phyloP scores from a whole-genome alignment of 2,113 vertebrate genomes.

The Platycercus adscitus region DNA sequence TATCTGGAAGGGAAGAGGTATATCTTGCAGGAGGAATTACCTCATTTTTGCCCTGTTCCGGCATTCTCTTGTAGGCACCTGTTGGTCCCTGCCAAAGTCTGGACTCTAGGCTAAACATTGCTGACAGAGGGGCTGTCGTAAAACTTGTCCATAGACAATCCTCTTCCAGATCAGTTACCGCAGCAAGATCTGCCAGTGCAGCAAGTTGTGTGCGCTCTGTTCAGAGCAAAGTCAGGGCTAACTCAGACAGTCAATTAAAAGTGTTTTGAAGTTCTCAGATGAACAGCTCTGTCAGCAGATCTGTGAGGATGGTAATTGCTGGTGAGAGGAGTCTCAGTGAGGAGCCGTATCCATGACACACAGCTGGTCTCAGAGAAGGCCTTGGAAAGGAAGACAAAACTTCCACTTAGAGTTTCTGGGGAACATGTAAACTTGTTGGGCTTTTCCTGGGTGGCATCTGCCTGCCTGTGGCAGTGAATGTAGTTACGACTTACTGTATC shows the following conservation, averaged over 20 bases:
- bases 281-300: constrained; percentile 10
- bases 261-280: background rate
- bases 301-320: background rate
- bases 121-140: background rate
- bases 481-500: background rate
- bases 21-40: background rate
- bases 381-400: background rate
- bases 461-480: background rate
- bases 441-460: background rate
- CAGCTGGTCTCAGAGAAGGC: background rate
- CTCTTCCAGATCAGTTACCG: background rate
- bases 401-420: background rate
- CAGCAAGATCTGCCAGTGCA: background rate
- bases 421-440: background rate
- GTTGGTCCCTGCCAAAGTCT: background rate
- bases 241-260: background rate
- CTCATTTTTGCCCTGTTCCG: background rate
- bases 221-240: constrained; percentile 6
- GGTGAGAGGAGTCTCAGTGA: background rate
- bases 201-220: background rate
- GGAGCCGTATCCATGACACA: background rate
- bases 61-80: background rate
- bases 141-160: background rate
- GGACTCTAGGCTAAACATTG: background rate
- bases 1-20: background rate